phyloP scores from a whole-genome alignment of 1,140 invertebrate species.

The Trachymyrmex septentrionalis region DNA sequence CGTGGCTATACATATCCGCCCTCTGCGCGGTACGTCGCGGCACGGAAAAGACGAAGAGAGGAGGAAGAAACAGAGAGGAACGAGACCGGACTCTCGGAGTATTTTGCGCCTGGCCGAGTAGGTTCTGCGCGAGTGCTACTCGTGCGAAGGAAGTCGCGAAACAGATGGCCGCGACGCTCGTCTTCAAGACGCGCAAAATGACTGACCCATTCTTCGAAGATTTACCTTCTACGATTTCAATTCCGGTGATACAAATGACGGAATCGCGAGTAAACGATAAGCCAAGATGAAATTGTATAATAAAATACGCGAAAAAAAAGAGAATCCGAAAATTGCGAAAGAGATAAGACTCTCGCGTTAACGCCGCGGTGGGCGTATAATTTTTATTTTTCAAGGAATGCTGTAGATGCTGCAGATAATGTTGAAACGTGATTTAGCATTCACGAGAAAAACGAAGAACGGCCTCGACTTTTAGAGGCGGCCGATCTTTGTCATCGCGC shows the following conservation, averaged over 20 bases:
- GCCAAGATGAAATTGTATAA: background rate
- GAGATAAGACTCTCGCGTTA: background rate
- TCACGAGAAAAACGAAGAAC: background rate
- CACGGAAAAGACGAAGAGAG: conserved; percentile 14
- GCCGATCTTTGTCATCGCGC: conserved; percentile 4
- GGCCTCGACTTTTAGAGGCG: background rate
- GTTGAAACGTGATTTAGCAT: conserved; percentile 13
- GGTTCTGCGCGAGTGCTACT: conserved; percentile 46
- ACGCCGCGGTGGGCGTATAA: background rate
- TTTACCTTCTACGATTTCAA: background rate
- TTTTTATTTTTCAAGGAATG: conserved; percentile 4
- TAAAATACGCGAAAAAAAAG: background rate
- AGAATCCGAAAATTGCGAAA: background rate
- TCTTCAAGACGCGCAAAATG: conserved; percentile 29
- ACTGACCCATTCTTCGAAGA: background rate
- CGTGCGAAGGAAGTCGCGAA: conserved; percentile 60
- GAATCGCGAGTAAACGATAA: too few species aligned
- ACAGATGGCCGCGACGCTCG: conserved; percentile 36
- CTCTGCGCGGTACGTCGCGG: conserved; percentile 61
- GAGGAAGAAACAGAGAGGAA: conserved; percentile 6
- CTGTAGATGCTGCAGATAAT: conserved; percentile 23
- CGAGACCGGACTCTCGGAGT: conserved; percentile 35
- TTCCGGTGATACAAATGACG: background rate
- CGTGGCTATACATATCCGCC: conserved; percentile 82
- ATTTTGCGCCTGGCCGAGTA: conserved; percentile 60